These are phyloP conservation scores for Patella depressa DNA, from an alignment of 2,888 invertebrate species.

Conservation along the genomic window DNA sequence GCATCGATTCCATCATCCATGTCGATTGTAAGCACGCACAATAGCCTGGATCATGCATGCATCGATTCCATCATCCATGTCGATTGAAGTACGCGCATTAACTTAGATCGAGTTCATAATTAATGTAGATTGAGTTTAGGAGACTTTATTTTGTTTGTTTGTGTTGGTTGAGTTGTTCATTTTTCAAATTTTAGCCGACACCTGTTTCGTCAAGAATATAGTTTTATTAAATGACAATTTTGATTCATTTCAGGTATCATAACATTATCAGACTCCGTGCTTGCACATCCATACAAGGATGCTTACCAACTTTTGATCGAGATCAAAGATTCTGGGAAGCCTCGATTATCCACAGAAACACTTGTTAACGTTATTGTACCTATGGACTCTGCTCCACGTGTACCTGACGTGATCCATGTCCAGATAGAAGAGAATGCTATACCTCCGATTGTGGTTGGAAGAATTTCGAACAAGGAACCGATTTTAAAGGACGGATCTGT, in stretches of 20 bases:
- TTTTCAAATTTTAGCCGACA: too few species aligned
- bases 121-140: too few species aligned
- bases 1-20: too few species aligned
- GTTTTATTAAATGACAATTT: too few species aligned
- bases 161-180: too few species aligned
- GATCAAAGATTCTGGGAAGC: slow-evolving; percentile 30
- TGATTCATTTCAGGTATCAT: slow-evolving; percentile 19
- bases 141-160: too few species aligned
- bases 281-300: slow-evolving; percentile 15
- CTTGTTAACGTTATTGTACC: slow-evolving; percentile 29
- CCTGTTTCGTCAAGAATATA: too few species aligned
- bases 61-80: too few species aligned
- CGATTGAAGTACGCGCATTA: too few species aligned
- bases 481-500: slow-evolving; percentile 19
- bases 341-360: slow-evolving; percentile 19
- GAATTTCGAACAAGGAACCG: slow-evolving; percentile 32
- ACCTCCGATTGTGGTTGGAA: slow-evolving; percentile 30
- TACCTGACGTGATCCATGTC: slow-evolving; percentile 11
- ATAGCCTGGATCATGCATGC: too few species aligned
- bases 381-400: slow-evolving; percentile 23
- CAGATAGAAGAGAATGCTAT: slow-evolving; percentile 20
- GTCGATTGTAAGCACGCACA: too few species aligned
- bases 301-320: slow-evolving; percentile 21
- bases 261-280: slow-evolving; percentile 17
- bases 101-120: too few species aligned